phyloP scores from a whole-genome alignment of 2,888 invertebrate species.

The Aphidoletes aphidimyza region DNA sequence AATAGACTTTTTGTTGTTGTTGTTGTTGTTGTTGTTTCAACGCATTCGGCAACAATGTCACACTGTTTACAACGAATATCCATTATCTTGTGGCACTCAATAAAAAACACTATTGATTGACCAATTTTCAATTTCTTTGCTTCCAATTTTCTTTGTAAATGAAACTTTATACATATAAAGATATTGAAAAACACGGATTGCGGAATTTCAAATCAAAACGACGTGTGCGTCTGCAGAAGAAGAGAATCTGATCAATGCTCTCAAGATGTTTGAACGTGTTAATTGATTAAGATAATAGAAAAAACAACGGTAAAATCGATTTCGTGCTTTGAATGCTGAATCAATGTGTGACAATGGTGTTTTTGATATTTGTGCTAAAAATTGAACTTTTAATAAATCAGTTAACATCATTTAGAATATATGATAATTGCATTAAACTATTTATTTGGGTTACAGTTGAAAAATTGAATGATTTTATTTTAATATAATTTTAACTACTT shows the following conservation, averaged over 20 bases:
- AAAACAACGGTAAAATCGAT: conserved; percentile 11
- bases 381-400: too few relatives aligned
- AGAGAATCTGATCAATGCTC: not conserved
- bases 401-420: too few relatives aligned
- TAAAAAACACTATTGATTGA: conserved; percentile 28
- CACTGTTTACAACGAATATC: not conserved
- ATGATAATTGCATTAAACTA: too few relatives aligned
- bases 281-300: not conserved
- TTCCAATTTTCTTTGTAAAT: not conserved
- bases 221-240: not conserved
- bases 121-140: conserved; percentile 34
- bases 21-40: not conserved
- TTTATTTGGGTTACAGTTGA: too few relatives aligned
- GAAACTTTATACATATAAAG: too few relatives aligned
- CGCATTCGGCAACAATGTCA: not conserved
- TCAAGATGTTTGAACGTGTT: not conserved
- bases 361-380: too few relatives aligned
- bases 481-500: too few relatives aligned
- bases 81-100: conserved; percentile 11
- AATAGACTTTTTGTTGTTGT: not conserved
- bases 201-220: too few relatives aligned
- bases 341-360: not conserved
- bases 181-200: too few relatives aligned
- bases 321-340: not conserved
- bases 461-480: too few relatives aligned